Conservation (phyloP, 1,140 invertebrate genomes). For the Ostrea edulis region DNA sequence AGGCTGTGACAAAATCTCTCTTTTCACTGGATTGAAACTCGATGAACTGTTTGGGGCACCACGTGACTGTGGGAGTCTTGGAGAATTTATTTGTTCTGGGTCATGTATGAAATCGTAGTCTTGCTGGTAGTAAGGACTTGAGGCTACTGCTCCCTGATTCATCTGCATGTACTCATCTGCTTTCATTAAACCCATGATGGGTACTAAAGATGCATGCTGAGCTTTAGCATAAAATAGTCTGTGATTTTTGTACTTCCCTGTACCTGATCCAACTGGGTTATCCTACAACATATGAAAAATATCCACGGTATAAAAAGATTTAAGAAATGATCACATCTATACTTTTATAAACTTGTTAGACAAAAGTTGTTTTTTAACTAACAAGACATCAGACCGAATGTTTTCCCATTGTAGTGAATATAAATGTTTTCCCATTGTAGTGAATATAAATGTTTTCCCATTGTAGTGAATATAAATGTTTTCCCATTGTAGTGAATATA, state of each 20-base stretch:
- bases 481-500: too few species aligned
- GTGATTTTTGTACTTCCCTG: constrained; percentile 80
- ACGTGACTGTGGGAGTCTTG: not conserved
- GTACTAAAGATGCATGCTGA: constrained; percentile 83
- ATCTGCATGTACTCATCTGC: constrained; percentile 77
- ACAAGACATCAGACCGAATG: too few species aligned
- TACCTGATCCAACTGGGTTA: constrained; percentile 81
- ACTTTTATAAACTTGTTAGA: too few species aligned
- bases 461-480: too few species aligned
- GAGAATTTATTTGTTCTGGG: constrained; percentile 6
- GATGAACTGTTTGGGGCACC: not conserved
- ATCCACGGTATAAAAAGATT: too few species aligned
- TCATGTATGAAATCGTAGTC: not conserved
- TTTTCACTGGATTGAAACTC: not conserved
- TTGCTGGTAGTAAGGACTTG: constrained; percentile 23
- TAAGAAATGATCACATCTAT: too few species aligned
- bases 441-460: too few species aligned
- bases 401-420: too few species aligned
- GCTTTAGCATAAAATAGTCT: constrained; percentile 81
- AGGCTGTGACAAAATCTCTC: not conserved
- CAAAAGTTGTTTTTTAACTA: too few species aligned
- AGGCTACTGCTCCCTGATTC: constrained; percentile 9
- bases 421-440: too few species aligned
- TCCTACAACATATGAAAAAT: constrained; percentile 75
- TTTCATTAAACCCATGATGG: constrained; percentile 81